Percentiles rank a stretch among this genome's conserved stretches.
Conservation (phyloP, 2,888 invertebrate species). For the Tanypteryx hageni region DNA sequence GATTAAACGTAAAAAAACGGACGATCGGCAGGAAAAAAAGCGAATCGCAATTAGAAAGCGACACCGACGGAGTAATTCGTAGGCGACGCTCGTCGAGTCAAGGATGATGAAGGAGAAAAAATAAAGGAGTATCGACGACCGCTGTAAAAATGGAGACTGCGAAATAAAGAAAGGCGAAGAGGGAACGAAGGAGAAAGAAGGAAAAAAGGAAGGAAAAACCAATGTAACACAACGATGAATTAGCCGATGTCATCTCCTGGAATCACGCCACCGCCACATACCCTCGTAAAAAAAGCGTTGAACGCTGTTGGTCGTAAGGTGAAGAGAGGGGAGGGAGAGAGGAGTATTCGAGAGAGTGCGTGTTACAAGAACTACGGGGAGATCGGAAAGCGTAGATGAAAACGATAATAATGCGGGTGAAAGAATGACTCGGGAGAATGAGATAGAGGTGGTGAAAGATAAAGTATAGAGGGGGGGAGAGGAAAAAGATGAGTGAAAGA, state of each 20-base stretch:
- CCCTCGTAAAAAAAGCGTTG: not conserved
- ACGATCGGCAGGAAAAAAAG: not conserved
- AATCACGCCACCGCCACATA: not conserved
- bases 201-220: not conserved
- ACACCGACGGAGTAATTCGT: not conserved
- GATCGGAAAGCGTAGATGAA: slow-evolving; percentile 58
- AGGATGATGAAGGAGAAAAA: not conserved
- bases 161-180: not conserved
- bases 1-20: not conserved
- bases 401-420: not conserved
- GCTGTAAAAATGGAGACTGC: too few relatives aligned
- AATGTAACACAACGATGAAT: not conserved
- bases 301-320: not conserved
- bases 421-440: not conserved
- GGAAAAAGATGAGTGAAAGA: too few relatives aligned
- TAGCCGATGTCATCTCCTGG: not conserved
- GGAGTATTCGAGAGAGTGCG: slow-evolving; percentile 60
- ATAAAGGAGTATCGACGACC: too few relatives aligned
- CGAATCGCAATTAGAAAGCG: not conserved
- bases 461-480: too few relatives aligned
- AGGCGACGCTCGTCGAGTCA: not conserved
- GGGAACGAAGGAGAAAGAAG: not conserved
- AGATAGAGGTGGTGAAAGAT: not conserved
- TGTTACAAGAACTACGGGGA: slow-evolving; percentile 10
- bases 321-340: not conserved